These are phyloP conservation scores for Muscicapa striata DNA, from an alignment of 2,797 vertebrate species.

Conservation along the genomic window DNA sequence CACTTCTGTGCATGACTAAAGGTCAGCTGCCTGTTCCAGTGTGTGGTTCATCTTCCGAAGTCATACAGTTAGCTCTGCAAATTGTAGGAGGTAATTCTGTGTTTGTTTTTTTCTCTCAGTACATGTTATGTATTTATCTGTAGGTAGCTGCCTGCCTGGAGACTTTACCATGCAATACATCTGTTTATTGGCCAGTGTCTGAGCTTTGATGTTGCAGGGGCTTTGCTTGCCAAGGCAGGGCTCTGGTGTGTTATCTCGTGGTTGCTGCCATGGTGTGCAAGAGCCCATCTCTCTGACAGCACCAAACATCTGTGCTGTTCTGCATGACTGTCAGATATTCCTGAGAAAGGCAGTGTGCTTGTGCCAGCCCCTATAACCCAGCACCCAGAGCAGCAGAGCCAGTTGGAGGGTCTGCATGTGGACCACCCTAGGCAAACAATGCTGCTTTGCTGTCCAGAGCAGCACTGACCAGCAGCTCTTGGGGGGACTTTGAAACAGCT, in stretches of 20 bases:
- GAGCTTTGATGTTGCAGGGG: neutral
- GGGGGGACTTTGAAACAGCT: neutral
- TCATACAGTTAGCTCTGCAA: neutral
- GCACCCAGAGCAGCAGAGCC: neutral
- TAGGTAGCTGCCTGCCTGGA: neutral
- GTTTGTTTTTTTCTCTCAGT: neutral
- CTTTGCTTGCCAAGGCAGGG: neutral
- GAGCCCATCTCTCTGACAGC: neutral
- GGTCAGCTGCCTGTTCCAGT: neutral
- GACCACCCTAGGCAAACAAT: fast-evolving
- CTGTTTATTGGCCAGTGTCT: neutral
- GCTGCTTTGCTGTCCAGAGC: neutral
- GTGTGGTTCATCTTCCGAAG: neutral
- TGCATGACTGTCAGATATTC: neutral
- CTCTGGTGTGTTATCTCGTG: fast-evolving
- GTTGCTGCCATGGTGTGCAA: neutral
- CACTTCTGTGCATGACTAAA: neutral
- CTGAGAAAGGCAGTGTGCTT: neutral
- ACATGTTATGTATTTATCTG: fast-evolving
- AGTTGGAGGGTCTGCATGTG: neutral
- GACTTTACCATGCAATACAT: fast-evolving
- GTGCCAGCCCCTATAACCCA: fast-evolving
- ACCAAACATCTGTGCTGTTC: neutral
- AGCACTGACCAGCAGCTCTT: neutral
- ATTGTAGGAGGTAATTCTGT: neutral